Evolutionary conservation across 2,888 invertebrate genomes (phyloP).

Genomic region (Hyles lineata): DNA sequence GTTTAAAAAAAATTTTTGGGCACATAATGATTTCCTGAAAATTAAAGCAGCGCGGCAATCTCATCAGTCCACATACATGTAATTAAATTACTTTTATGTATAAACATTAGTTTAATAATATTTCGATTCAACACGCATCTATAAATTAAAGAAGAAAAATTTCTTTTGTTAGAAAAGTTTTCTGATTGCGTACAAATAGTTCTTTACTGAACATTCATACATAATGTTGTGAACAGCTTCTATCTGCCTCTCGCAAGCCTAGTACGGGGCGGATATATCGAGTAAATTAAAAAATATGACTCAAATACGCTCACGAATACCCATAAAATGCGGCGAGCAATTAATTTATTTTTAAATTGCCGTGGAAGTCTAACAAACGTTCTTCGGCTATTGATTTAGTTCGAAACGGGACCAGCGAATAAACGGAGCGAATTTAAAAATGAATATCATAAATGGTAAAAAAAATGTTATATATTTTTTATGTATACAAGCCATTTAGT

Average conservation of each 20-base stretch:
- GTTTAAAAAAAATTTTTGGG: too few relatives aligned
- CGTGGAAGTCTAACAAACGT: slow-evolving; percentile 13
- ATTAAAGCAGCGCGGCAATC: too few relatives aligned
- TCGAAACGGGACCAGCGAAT: background rate
- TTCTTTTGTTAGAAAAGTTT: too few relatives aligned
- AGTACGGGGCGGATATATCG: slow-evolving; percentile 38
- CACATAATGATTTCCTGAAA: too few relatives aligned
- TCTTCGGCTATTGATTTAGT: background rate
- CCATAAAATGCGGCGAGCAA: slow-evolving; percentile 16
- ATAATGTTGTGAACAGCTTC: slow-evolving; percentile 28
- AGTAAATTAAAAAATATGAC: slow-evolving; percentile 44
- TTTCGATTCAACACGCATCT: too few relatives aligned
- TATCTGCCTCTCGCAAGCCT: slow-evolving; percentile 42
- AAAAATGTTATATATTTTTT: too few relatives aligned
- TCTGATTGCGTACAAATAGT: background rate
- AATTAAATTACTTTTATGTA: too few relatives aligned
- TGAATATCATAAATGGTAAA: background rate
- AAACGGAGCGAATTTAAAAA: background rate
- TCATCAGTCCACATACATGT: too few relatives aligned
- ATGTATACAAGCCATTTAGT: too few relatives aligned
- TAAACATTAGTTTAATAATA: background rate
- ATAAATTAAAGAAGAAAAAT: too few relatives aligned
- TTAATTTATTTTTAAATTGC: slow-evolving; percentile 22
- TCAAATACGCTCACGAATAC: slow-evolving; percentile 13
- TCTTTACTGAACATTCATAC: slow-evolving; percentile 24